phyloP scores from a whole-genome alignment of 1,140 invertebrate genomes.

The Wiebesia pumilae region DNA sequence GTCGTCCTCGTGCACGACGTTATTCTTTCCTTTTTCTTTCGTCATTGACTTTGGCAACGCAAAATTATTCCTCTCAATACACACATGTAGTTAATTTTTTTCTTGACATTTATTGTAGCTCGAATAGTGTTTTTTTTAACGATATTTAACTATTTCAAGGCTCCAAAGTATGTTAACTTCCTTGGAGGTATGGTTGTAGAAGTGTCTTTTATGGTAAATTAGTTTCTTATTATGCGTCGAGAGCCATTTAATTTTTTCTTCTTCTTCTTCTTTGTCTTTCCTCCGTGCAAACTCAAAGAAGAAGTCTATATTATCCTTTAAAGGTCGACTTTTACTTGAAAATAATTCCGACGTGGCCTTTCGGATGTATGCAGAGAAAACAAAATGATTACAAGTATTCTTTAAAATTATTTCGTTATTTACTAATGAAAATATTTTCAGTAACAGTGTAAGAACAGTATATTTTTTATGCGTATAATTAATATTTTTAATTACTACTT shows the following conservation, averaged over 20 bases:
- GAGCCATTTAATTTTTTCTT: background rate
- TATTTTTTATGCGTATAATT: no score
- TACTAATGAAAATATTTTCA: no score
- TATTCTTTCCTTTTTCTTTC: background rate
- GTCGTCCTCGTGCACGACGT: constrained; percentile 32
- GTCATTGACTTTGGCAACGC: background rate
- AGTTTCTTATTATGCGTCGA: background rate
- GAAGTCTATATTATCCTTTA: background rate
- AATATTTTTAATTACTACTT: no score
- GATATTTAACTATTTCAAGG: background rate
- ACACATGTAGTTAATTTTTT: background rate
- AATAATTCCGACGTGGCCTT: background rate
- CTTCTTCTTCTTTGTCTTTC: background rate
- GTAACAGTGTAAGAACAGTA: no score
- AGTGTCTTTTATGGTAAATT: background rate
- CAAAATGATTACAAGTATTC: background rate
- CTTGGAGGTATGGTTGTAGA: background rate
- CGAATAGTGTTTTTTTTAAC: background rate
- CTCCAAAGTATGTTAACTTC: background rate
- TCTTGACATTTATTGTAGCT: background rate
- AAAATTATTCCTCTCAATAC: background rate
- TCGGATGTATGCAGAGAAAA: background rate
- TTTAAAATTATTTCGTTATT: background rate
- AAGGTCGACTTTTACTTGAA: background rate
- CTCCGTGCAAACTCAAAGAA: background rate